phyloP scores from a whole-genome alignment of 2,113 vertebrate species.

The Larimichthys polyactis region DNA sequence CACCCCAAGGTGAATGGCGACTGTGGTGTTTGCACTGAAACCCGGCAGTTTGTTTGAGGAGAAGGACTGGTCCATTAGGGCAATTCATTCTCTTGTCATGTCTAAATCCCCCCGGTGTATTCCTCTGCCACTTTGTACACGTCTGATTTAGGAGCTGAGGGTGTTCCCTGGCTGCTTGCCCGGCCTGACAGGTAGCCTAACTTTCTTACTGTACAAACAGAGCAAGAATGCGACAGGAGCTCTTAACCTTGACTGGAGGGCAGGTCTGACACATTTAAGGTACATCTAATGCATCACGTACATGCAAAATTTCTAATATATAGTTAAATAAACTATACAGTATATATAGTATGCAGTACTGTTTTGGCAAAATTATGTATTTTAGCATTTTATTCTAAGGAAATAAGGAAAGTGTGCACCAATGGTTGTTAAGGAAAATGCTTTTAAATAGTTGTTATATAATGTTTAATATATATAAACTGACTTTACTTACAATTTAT shows the following conservation, averaged over 20 bases:
- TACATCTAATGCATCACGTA: neutral
- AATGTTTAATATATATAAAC: neutral
- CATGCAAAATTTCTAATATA: neutral
- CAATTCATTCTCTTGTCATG: conserved; percentile 69
- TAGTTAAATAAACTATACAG: neutral
- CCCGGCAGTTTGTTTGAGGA: conserved; percentile 55
- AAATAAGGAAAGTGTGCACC: neutral
- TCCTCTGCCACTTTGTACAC: conserved; percentile 47
- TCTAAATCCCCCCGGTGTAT: conserved; percentile 31
- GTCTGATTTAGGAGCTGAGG: conserved; percentile 60
- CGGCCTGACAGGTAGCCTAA: conserved; percentile 45
- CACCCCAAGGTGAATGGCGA: conserved; percentile 45
- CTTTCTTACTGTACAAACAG: conserved; percentile 66
- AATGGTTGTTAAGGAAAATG: neutral
- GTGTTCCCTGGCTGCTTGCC: conserved; percentile 22
- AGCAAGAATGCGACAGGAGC: conserved; percentile 51
- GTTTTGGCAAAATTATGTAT: neutral
- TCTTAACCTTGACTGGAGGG: conserved; percentile 28
- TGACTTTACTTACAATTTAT: neutral
- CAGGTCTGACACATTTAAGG: conserved; percentile 8
- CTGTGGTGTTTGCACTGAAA: conserved; percentile 60
- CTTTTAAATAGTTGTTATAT: neutral
- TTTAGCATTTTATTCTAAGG: neutral
- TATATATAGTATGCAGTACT: neutral
- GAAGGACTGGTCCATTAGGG: conserved; percentile 41